These are phyloP conservation scores for Catharus fuscescens DNA, from an alignment of 2,113 vertebrate genomes.

Conservation along the genomic window DNA sequence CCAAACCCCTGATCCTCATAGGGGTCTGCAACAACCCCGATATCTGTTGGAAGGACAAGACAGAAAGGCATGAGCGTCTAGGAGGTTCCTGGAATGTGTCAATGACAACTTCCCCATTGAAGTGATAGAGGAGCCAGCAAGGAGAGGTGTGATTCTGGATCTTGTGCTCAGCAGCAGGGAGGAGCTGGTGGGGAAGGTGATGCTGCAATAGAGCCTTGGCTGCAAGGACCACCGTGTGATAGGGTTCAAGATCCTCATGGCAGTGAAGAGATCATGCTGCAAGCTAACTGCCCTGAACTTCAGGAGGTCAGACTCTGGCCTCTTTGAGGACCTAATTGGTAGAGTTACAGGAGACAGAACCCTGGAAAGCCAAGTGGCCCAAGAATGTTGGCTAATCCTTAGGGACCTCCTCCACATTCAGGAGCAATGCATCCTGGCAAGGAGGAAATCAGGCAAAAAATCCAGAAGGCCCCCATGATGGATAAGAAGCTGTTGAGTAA, in stretches of 20 bases:
- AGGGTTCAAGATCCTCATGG: background rate
- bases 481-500: background rate
- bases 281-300: background rate
- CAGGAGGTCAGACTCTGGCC: background rate
- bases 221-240: background rate
- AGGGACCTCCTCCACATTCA: background rate
- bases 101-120: rapidly evolving
- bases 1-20: background rate
- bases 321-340: background rate
- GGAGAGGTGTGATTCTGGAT: background rate
- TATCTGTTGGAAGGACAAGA: background rate
- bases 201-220: background rate
- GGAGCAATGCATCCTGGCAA: background rate
- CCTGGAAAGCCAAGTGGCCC: background rate
- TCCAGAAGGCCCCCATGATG: no score
- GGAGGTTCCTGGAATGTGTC: no score
- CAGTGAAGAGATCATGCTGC: background rate
- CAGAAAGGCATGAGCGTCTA: background rate
- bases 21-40: background rate
- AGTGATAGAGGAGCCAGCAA: background rate
- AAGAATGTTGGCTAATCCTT: background rate
- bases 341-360: background rate
- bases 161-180: background rate
- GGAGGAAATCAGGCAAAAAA: background rate
- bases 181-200: background rate